Base-by-base conservation (phyloP, 1,140 invertebrate species). In the Drosophila takahashii region DNA sequence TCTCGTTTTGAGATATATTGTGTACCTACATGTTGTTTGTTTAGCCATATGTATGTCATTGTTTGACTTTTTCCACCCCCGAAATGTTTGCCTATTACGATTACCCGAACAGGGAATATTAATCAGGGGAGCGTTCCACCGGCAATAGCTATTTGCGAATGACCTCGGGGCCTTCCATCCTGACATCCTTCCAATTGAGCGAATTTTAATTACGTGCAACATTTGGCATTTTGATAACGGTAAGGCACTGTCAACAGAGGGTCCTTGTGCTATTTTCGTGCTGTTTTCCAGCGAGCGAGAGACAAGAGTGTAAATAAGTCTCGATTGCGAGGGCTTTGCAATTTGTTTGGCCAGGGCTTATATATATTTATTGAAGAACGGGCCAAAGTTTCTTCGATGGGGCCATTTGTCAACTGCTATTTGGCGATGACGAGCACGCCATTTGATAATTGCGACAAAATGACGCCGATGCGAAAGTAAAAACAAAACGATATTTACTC, bases 181-280 rank as follows among this genome's bases (percentile, higher is more conserved):
- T 74, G 70, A 75, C 74, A 69, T 71, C 45, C 77, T 80, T 89
- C 65, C 85, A 61, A 90, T 84, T 84, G 73, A 80, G 61, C 85
- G 58, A 77, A 77, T 89, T 85, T 89, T 90, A 90, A 89, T 84
- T 87, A 87, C 83, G 71, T 87, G 84, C 84, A 76, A 77, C 79
- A 87, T 87, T 87, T 81, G 81, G 72, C 70, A 78, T 81, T 86
- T 74, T 72, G 64, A 39, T 61, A 86, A 81, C 44, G 48, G 58
- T 51, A 45, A 37, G 53, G 37, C 42, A 39, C 65, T 71, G 67
- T 71, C 67, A 71, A 71, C 67, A 61, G 47, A 51, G 57, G 52
- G 73, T 54, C 62, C 60, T 75, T 66, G 71, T 75, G 71, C 64
- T 71, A 71, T 75, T 74, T 74, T 62, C 70, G 70, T 53, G n/a